Percentiles rank a stretch among this genome's conserved stretches.
phyloP scores from a whole-genome alignment of 92 coral and sea anemone species.

The Epizoanthus rinbou region DNA sequence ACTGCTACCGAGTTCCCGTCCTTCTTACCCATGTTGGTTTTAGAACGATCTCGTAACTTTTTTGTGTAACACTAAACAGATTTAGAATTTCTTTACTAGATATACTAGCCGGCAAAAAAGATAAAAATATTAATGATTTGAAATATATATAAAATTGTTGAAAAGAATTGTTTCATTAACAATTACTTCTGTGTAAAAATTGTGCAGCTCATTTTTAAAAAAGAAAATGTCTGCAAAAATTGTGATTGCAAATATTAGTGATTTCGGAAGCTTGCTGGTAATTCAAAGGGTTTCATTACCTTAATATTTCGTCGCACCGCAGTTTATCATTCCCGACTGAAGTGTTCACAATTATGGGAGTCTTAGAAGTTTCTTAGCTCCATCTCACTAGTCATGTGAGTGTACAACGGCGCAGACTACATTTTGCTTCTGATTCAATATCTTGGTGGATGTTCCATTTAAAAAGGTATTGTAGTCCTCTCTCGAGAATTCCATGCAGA shows the following conservation, averaged over 20 bases:
- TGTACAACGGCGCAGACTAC: too few species aligned
- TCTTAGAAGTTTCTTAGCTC: too few species aligned
- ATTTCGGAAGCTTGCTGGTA: background rate
- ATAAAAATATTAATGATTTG: background rate
- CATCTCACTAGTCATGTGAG: too few species aligned
- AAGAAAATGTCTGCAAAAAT: constrained; percentile 1
- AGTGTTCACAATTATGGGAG: background rate
- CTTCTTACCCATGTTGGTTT: too few species aligned
- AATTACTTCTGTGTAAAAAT: constrained; percentile 16
- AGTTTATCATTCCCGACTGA: background rate
- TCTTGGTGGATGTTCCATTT: too few species aligned
- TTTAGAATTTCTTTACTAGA: background rate
- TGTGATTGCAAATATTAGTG: background rate
- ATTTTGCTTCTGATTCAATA: too few species aligned
- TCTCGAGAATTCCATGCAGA: too few species aligned
- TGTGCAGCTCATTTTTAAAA: background rate
- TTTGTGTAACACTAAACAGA: too few species aligned
- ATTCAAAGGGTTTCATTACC: background rate
- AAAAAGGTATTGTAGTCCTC: too few species aligned
- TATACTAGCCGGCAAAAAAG: background rate
- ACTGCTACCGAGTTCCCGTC: too few species aligned
- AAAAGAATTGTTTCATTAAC: constrained; percentile 14
- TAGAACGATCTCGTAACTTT: too few species aligned
- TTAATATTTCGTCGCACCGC: background rate
- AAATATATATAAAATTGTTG: constrained; percentile 7